Conservation (phyloP, 2,113 vertebrate genomes). For the Ceuthmochares aereus region DNA sequence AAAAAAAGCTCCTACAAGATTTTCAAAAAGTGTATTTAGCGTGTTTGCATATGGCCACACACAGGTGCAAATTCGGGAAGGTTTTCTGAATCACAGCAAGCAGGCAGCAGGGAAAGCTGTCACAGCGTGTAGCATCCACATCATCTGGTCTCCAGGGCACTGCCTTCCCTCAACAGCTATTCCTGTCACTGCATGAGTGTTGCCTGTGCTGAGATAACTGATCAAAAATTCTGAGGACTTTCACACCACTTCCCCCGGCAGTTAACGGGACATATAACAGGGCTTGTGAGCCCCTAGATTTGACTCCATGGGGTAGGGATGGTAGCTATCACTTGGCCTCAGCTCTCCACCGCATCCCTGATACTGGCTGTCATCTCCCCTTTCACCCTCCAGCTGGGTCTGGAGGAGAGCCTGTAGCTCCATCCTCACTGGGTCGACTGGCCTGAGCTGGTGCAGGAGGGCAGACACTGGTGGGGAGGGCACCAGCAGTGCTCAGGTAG, state of each 20-base stretch:
- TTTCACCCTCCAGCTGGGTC: not conserved
- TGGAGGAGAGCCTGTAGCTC: not conserved
- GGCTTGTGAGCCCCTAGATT: not conserved
- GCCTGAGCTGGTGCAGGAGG: not conserved
- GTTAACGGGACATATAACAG: not conserved
- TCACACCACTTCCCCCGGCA: not conserved
- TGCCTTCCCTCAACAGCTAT: accelerated
- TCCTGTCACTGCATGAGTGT: accelerated
- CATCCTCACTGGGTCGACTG: accelerated
- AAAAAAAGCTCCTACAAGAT: not conserved
- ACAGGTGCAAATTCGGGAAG: not conserved
- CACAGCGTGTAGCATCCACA: not conserved
- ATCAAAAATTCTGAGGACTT: not conserved
- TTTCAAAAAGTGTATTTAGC: not conserved
- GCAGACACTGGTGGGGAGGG: not conserved
- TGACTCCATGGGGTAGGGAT: not conserved
- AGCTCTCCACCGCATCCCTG: accelerated
- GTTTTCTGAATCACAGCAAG: not conserved
- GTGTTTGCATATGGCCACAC: not conserved
- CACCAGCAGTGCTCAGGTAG: not conserved
- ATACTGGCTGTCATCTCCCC: not conserved
- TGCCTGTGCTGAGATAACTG: not conserved
- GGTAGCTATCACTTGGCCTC: accelerated
- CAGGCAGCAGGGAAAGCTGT: not conserved
- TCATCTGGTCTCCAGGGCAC: not conserved